A percentile compares a stretch with the other conserved stretches of the same genome.
Evolutionary conservation across 35 echinoderm and acorn worm genomes (phyloP).

Genomic region (Diadema setosum): DNA sequence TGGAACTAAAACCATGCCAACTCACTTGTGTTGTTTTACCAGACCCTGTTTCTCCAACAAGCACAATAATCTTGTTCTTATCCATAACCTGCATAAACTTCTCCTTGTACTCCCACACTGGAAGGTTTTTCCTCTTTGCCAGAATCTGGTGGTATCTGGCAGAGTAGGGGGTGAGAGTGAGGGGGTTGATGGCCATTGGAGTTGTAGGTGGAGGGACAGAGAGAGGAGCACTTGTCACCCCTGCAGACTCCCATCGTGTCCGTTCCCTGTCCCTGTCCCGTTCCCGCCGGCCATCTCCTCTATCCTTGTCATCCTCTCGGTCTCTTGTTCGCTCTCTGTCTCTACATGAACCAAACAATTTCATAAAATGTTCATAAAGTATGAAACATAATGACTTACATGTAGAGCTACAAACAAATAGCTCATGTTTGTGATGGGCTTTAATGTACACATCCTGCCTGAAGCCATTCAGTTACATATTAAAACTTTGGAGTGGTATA

Average conservation of each 20-base stretch:
- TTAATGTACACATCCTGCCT: too few species aligned
- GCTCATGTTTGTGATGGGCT: too few species aligned
- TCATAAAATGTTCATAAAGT: neutral
- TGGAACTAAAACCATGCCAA: too few species aligned
- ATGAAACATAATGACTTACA: neutral
- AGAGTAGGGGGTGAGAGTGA: constrained; percentile 67
- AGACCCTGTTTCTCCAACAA: constrained; percentile 97
- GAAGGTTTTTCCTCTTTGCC: constrained; percentile 74
- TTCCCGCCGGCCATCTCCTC: constrained; percentile 16
- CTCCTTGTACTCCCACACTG: constrained; percentile 92
- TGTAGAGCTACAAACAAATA: neutral
- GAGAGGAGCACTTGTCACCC: constrained; percentile 11
- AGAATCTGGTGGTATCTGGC: constrained; percentile 66
- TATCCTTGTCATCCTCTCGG: constrained; percentile 54
- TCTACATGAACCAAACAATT: neutral
- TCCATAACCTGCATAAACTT: constrained; percentile 94
- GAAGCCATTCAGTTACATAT: too few species aligned
- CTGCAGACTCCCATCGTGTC: neutral
- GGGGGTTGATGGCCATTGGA: constrained; percentile 21
- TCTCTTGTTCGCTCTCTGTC: constrained; percentile 66
- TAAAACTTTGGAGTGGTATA: too few species aligned
- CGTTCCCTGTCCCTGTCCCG: constrained; percentile 68
- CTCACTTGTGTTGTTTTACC: constrained; percentile 99
- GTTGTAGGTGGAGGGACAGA: neutral
- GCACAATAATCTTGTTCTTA: constrained; percentile 82